A percentile compares a stretch with the other conserved stretches of the same genome.
Evolutionary conservation across 1,140 invertebrate genomes (phyloP).

Genomic region (Drosophila navojoa): DNA sequence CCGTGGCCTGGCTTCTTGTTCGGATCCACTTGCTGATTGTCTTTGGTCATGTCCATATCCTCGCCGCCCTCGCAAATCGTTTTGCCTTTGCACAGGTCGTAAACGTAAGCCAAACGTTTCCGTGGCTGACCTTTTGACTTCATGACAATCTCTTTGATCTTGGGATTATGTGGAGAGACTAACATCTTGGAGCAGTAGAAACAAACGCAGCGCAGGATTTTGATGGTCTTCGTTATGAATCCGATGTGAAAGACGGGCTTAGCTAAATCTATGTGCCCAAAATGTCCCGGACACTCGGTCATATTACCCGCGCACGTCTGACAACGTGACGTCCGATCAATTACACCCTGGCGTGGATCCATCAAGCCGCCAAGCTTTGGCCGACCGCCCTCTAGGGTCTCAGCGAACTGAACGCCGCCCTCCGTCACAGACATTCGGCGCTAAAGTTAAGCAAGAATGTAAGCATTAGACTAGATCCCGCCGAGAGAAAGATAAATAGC

Average conservation of each 20-base stretch:
- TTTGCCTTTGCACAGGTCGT: constrained; percentile 99
- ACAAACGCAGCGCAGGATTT: constrained; percentile 98
- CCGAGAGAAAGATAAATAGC: no score
- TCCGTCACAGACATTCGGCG: constrained; percentile 98
- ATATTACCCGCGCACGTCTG: constrained; percentile 99
- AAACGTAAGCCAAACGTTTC: constrained; percentile 97
- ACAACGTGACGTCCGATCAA: constrained; percentile 96
- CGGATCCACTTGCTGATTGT: constrained; percentile 85
- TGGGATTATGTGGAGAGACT: constrained; percentile 96
- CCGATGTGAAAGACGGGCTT: constrained; percentile 99
- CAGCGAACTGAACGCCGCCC: constrained; percentile 97
- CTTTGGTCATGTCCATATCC: constrained; percentile 96
- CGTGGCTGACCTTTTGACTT: constrained; percentile 99
- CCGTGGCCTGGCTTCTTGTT: constrained; percentile 93
- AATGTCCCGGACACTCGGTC: constrained; percentile 99
- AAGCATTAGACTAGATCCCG: not conserved
- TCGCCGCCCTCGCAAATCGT: constrained; percentile 99
- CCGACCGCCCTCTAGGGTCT: constrained; percentile 98
- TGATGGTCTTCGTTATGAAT: constrained; percentile 98
- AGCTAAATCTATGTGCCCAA: constrained; percentile 99
- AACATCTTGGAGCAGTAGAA: constrained; percentile 98
- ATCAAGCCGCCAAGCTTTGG: constrained; percentile 99
- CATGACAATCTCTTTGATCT: constrained; percentile 98
- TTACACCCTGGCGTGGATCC: constrained; percentile 99
- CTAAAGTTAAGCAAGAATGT: constrained; percentile 84